Conservation (phyloP, 1,140 invertebrate genomes). For the Cotesia chilonis region DNA sequence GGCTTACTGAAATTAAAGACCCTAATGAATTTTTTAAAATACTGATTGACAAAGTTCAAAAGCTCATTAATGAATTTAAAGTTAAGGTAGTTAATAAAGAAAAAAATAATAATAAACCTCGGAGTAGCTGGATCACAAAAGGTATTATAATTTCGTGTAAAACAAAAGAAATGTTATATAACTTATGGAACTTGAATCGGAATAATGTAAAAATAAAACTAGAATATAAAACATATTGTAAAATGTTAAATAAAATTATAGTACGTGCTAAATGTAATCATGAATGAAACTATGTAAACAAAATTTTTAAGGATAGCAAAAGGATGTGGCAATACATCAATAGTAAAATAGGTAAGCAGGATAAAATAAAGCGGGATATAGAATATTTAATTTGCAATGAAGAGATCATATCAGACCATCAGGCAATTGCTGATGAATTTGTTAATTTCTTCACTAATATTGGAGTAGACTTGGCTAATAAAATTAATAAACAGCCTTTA, state of each 20-base stretch:
- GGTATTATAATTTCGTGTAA: neutral
- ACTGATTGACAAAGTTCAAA: neutral
- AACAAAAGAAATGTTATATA: slow-evolving; percentile 34
- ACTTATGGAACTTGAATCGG: slow-evolving; percentile 30
- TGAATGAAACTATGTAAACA: too few relatives aligned
- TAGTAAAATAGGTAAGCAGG: too few relatives aligned
- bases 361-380: too few relatives aligned
- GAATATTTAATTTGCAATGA: too few relatives aligned
- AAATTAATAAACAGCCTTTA: neutral
- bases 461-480: neutral
- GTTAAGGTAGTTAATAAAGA: neutral
- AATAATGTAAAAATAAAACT: too few relatives aligned
- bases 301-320: too few relatives aligned
- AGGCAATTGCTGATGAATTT: neutral
- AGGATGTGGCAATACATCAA: too few relatives aligned
- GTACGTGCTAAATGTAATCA: too few relatives aligned
- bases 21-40: neutral
- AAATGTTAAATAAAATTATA: too few relatives aligned
- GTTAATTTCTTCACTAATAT: neutral
- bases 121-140: neutral
- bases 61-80: neutral
- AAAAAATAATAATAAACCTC: neutral
- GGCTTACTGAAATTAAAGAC: neutral
- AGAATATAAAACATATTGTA: too few relatives aligned
- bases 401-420: too few relatives aligned